phyloP scores from a whole-genome alignment of 2,888 invertebrate genomes.

The Acronicta alni region DNA sequence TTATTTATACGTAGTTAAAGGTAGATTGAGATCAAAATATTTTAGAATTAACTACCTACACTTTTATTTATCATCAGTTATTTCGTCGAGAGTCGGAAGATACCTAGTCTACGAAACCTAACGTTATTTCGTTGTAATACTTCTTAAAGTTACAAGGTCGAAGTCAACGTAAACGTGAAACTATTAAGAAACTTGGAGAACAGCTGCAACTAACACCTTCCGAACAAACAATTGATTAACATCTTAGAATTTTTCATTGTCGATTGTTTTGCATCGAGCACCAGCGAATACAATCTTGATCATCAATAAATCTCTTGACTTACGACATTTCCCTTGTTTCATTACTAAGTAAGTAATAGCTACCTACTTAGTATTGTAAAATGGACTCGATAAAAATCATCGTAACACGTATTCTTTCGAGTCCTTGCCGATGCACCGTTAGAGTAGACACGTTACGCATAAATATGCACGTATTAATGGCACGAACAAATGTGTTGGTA shows the following conservation, averaged over 20 bases:
- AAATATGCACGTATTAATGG: conserved; percentile 86
- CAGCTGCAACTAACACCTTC: conserved; percentile 44
- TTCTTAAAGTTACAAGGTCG: conserved; percentile 45
- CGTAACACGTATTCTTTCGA: conserved; percentile 73
- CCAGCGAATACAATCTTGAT: conserved; percentile 53
- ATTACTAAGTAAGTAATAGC: too few species aligned
- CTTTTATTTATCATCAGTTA: conserved; percentile 35
- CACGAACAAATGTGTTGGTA: conserved; percentile 81
- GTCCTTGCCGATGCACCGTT: conserved; percentile 83
- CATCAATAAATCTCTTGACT: conserved; percentile 54
- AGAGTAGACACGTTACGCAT: conserved; percentile 84
- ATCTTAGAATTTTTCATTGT: conserved; percentile 54
- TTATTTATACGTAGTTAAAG: conserved; percentile 11
- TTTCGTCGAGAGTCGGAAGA: conserved; percentile 22
- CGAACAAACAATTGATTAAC: conserved; percentile 53
- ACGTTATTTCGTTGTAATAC: conserved; percentile 12
- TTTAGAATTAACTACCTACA: conserved; percentile 18
- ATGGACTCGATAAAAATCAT: conserved; percentile 57
- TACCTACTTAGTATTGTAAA: conserved; percentile 24
- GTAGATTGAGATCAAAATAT: conserved; percentile 29
- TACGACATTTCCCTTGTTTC: conserved; percentile 63
- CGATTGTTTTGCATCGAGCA: conserved; percentile 53
- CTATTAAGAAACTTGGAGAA: conserved; percentile 38
- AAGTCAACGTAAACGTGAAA: conserved; percentile 32
- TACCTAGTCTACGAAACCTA: conserved; percentile 20